Evolutionary conservation across 2,888 invertebrate species (phyloP).

Genomic region (Endomychus coccineus): DNA sequence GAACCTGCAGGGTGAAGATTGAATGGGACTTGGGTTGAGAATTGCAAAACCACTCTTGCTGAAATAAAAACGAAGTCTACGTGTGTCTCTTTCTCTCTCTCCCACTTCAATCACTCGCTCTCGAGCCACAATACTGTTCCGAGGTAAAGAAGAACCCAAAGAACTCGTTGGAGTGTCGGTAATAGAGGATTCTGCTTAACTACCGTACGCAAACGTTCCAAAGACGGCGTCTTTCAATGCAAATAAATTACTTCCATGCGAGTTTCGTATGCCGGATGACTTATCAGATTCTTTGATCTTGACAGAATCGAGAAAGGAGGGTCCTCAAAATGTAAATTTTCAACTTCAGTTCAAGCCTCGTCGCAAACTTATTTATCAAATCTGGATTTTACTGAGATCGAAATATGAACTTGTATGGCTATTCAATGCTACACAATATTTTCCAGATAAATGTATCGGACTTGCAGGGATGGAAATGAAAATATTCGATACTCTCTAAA

Average conservation of each 20-base stretch:
- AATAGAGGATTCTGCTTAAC: constrained; percentile 27
- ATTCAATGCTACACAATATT: no score
- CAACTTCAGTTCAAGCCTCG: not conserved
- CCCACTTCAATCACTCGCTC: constrained; percentile 13
- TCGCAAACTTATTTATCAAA: constrained; percentile 5
- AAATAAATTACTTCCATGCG: constrained; percentile 31
- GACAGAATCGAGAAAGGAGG: constrained; percentile 11
- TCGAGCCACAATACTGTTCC: constrained; percentile 14
- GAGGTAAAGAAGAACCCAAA: constrained; percentile 19
- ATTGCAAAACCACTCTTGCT: constrained; percentile 18
- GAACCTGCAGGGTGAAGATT: constrained; percentile 23
- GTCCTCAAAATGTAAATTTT: constrained; percentile 20
- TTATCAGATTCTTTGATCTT: constrained; percentile 30
- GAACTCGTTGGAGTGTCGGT: constrained; percentile 26
- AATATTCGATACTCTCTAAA: no score
- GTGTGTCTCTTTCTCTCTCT: constrained; percentile 18
- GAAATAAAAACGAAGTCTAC: constrained; percentile 24
- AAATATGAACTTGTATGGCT: no score
- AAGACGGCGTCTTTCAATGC: constrained; percentile 27
- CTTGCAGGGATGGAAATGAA: no score
- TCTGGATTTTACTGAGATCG: not conserved
- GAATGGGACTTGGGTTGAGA: constrained; percentile 23
- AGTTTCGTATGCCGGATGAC: constrained; percentile 27
- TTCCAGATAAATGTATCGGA: no score
- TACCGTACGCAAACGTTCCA: constrained; percentile 26